These are phyloP conservation scores for Crenichthys baileyi DNA, from an alignment of 2,797 vertebrate species.

Conservation along the genomic window DNA sequence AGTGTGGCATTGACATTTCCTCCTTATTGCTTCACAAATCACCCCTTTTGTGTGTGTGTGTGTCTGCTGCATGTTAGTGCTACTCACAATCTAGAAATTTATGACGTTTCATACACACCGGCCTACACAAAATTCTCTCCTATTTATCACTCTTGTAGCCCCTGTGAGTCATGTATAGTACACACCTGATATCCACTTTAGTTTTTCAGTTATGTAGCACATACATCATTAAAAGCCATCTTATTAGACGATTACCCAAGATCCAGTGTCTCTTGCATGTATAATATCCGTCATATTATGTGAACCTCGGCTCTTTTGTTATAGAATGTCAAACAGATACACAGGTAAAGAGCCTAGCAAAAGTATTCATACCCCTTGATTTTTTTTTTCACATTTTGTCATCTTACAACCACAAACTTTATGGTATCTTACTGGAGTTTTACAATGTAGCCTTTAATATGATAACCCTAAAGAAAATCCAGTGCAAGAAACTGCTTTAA, in stretches of 20 bases:
- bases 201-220: neutral
- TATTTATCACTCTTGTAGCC: conserved; percentile 33
- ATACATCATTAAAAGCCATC: neutral
- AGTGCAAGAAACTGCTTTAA: too few species aligned
- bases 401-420: too few species aligned
- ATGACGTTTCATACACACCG: conserved; percentile 26
- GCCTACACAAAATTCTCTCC: conserved; percentile 28
- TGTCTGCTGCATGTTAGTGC: neutral
- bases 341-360: too few species aligned
- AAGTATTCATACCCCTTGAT: too few species aligned
- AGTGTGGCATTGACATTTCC: conserved; percentile 58
- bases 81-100: conserved; percentile 32
- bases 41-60: conserved; percentile 11
- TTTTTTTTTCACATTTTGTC: too few species aligned
- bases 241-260: neutral
- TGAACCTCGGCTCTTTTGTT: neutral
- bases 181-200: neutral
- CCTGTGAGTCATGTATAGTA: conserved; percentile 1
- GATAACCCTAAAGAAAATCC: too few species aligned
- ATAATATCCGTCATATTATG: neutral
- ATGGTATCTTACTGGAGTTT: too few species aligned
- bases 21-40: conserved; percentile 53
- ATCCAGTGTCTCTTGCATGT: neutral
- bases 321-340: neutral
- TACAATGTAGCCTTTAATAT: too few species aligned